phyloP scores from a whole-genome alignment of 2,113 vertebrate genomes.

The Talpa occidentalis region DNA sequence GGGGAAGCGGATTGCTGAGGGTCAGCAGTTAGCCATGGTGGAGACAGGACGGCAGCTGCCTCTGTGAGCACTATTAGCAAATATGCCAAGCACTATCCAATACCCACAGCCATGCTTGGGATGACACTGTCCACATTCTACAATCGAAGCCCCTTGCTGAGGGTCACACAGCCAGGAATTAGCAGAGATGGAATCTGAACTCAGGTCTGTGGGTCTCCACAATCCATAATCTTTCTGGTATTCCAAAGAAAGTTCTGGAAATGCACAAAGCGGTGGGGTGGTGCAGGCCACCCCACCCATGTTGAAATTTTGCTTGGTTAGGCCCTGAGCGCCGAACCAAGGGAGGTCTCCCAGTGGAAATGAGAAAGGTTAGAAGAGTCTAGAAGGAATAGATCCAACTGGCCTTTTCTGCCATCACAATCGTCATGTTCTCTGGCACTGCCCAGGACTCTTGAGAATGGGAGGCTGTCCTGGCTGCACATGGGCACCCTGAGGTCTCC shows the following conservation, averaged over 20 bases:
- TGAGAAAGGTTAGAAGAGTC: neutral
- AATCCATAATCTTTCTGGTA: neutral
- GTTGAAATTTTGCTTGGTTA: neutral
- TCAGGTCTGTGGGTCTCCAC: neutral
- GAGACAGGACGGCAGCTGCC: neutral
- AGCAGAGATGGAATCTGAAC: neutral
- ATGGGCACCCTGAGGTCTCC: neutral
- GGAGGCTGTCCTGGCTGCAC: neutral
- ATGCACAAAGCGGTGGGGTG: neutral
- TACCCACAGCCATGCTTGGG: neutral
- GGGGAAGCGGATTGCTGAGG: neutral
- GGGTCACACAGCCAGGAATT: neutral
- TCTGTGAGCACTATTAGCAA: neutral
- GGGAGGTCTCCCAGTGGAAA: neutral
- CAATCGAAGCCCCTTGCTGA: neutral
- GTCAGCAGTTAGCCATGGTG: neutral
- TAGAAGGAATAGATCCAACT: neutral
- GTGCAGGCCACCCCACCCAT: neutral
- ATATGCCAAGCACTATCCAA: neutral
- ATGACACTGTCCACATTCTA: neutral
- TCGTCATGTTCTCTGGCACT: neutral
- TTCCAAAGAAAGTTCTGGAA: neutral
- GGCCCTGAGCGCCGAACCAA: neutral
- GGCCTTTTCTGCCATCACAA: neutral
- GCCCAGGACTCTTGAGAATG: neutral